Base-by-base conservation (phyloP, 2,113 vertebrate species). In the Etheostoma spectabile region DNA sequence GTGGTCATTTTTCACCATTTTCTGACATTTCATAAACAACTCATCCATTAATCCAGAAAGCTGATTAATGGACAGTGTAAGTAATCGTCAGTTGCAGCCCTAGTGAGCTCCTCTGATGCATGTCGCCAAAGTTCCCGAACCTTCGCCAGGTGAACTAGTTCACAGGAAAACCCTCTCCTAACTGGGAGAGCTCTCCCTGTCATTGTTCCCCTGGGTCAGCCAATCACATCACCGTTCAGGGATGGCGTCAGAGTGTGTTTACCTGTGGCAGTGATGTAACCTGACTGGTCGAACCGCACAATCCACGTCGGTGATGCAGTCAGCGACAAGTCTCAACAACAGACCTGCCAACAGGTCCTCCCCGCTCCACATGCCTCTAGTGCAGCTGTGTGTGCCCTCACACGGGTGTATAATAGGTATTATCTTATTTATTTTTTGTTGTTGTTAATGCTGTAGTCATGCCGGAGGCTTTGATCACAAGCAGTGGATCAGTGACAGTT, bases 231-330 rank as follows among this genome's bases (percentile, higher is more conserved):
- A 53, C 30, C 51, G 66, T 14, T 61, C 61, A 8, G 52, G 63
- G 24, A 57, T 16, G 77, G 90, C 45, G 5, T 1, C 38, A 42
- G 2, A 65, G 22, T 22, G 15, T 16, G 5, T 48, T 24, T 18
- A 59, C 71, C 14, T 22, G 3, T 24, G 68, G 38, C 67, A 12
- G 35, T 53, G 86, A 84, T 84, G 85, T 80, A 15, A 93, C 83
- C 88, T 38, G 83, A 93, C 93, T 83, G 92, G 92, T 92, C 82
- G 80, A 83, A 93, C 94, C 55, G 21, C 94, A 93, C 83, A 84
- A 75, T 84, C 69, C 63, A 59, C n/a, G 51, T 38, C 52, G 19
- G 35, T 71, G 62, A 68, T 59, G 38, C 57, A 57, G 27, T 12
- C 56, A 8, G 35, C 67, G 80, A 79, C 61, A 57, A 45, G 69